phyloP scores from a whole-genome alignment of 2,888 invertebrate species.

The Chymomyza amoena region DNA sequence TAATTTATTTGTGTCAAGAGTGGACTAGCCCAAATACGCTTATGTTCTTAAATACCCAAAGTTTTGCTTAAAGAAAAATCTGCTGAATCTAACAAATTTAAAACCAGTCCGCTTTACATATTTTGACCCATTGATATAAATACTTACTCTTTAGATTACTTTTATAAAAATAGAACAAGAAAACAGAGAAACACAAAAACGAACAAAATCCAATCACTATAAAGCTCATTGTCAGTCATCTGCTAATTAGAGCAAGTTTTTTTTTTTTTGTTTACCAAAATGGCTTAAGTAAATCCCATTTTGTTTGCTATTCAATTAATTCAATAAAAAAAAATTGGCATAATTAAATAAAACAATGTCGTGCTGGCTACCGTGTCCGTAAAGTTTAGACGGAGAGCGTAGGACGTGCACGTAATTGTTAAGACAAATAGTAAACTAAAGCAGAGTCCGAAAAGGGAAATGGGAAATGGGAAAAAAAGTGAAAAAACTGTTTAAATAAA shows the following conservation, averaged over 20 bases:
- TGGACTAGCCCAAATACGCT: too few species aligned
- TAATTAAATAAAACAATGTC: constrained; percentile 30
- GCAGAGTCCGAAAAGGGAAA: neutral
- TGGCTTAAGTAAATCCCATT: neutral
- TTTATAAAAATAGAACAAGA: neutral
- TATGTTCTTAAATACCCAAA: too few species aligned
- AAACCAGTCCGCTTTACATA: too few species aligned
- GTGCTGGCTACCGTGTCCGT: neutral
- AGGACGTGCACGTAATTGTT: constrained; percentile 12
- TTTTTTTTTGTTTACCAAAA: neutral
- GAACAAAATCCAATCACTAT: neutral
- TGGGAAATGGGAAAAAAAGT: neutral
- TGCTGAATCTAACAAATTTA: too few species aligned
- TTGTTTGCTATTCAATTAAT: constrained; percentile 11
- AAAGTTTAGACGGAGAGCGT: constrained; percentile 4
- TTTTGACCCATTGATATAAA: too few species aligned
- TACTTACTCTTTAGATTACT: neutral
- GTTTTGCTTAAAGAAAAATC: too few species aligned
- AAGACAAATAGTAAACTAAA: constrained; percentile 25
- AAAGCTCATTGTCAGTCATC: neutral
- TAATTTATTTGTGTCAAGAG: too few species aligned
- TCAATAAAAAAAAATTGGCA: constrained; percentile 20
- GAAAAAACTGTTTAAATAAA: constrained; percentile 15
- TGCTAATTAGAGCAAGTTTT: neutral
- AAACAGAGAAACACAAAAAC: neutral